These are phyloP conservation scores for Glomeris marginata DNA, from an alignment of 2,888 invertebrate species.

Conservation along the genomic window DNA sequence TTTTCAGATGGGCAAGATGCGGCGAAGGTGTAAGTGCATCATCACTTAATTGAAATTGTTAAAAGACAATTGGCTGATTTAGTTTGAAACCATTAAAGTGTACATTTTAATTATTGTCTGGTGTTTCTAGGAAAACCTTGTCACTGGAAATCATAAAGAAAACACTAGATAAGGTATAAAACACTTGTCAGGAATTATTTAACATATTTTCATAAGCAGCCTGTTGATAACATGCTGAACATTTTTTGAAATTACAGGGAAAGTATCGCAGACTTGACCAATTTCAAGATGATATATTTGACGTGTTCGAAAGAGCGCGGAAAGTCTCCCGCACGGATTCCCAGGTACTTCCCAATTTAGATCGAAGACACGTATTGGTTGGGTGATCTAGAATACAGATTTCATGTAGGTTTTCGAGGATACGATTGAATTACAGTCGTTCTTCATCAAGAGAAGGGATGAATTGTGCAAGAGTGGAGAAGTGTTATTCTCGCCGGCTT, in stretches of 20 bases:
- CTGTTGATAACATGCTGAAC: conserved; percentile 3
- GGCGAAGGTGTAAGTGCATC: conserved; percentile 17
- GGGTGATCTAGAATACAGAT: background rate
- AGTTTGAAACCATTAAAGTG: conserved; percentile 21
- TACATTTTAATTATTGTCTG: conserved; percentile 9
- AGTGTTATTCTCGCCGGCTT: conserved; percentile 70
- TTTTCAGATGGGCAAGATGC: conserved; percentile 35
- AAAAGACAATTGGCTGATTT: conserved; percentile 16
- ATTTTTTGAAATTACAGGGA: conserved; percentile 41
- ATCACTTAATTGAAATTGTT: conserved; percentile 9
- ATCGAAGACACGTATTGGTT: background rate
- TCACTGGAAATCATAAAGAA: conserved; percentile 69
- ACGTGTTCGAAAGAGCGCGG: conserved; percentile 75
- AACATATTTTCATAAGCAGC: conserved; percentile 14
- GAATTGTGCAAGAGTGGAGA: conserved; percentile 61
- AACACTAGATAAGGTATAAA: conserved; percentile 50
- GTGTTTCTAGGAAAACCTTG: conserved; percentile 15
- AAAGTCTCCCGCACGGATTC: conserved; percentile 80
- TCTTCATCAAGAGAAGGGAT: conserved; percentile 55
- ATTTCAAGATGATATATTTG: conserved; percentile 94
- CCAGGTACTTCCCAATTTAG: conserved; percentile 33
- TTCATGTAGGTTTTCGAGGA: conserved; percentile 67
- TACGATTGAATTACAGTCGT: conserved; percentile 79
- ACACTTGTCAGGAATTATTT: conserved; percentile 8
- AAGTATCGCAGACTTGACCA: conserved; percentile 83